Conservation (phyloP, 2,888 invertebrate species). For the Cactoblastis cactorum region DNA sequence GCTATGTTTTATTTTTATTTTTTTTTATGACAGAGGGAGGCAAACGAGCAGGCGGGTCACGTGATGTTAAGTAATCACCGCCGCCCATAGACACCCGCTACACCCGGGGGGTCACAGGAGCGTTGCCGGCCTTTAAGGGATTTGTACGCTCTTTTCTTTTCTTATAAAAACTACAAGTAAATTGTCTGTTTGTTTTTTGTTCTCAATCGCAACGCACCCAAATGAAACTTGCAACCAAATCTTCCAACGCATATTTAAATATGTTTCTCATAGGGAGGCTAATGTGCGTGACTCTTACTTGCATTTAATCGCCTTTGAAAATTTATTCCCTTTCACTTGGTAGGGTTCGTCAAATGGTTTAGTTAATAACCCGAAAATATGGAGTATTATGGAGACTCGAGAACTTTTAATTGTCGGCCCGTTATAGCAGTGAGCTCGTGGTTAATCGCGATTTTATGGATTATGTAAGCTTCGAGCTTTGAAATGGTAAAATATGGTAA, state of each 20-base stretch:
- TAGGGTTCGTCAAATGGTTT: slow-evolving; percentile 34
- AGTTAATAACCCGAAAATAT: slow-evolving; percentile 63
- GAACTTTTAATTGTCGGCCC: slow-evolving; percentile 56
- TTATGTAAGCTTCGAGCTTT: slow-evolving; percentile 15
- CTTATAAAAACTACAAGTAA: no score
- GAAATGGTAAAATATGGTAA: slow-evolving; percentile 13
- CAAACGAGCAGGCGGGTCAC: no score
- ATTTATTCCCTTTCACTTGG: slow-evolving; percentile 46
- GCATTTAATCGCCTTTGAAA: slow-evolving; percentile 52
- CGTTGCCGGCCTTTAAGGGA: no score
- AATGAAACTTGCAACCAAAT: slow-evolving; percentile 51
- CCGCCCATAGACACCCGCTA: no score
- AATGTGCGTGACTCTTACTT: slow-evolving; percentile 45
- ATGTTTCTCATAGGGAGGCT: slow-evolving; percentile 38
- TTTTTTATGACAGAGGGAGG: no score
- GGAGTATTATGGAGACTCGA: slow-evolving; percentile 47
- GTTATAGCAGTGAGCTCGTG: slow-evolving; percentile 42
- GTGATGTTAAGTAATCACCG: no score
- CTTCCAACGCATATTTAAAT: slow-evolving; percentile 64
- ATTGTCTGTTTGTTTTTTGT: background rate
- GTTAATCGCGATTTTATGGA: slow-evolving; percentile 25
- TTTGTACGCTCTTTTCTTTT: no score
- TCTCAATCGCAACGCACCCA: background rate
- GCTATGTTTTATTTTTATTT: no score
- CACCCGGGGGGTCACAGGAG: no score